phyloP scores from a whole-genome alignment of 2,888 invertebrate species.

The Hydriomena furcata region DNA sequence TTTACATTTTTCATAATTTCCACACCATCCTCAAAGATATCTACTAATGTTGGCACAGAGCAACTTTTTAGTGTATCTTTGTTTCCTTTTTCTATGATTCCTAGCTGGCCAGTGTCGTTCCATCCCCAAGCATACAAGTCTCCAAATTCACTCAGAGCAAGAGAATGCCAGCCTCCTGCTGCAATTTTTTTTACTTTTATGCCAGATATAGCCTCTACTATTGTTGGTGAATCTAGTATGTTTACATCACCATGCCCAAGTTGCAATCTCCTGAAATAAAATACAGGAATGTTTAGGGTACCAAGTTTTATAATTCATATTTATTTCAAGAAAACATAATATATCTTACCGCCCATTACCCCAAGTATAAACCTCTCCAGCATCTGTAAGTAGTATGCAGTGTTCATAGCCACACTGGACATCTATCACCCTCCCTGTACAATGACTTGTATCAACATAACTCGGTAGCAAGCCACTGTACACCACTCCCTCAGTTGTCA shows the following conservation, averaged over 20 bases:
- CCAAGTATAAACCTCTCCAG: conserved; percentile 91
- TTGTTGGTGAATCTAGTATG: conserved; percentile 84
- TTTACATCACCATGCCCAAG: conserved; percentile 91
- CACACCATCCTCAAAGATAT: conserved; percentile 63
- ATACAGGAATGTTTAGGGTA: no score
- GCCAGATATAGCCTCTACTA: conserved; percentile 90
- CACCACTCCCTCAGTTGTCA: conserved; percentile 63
- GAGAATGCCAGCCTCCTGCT: conserved; percentile 94
- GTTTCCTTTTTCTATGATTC: conserved; percentile 75
- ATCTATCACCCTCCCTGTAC: conserved; percentile 81
- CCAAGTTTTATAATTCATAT: no score
- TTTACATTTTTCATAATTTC: conserved; percentile 76
- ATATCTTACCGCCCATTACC: conserved; percentile 90
- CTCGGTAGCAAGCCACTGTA: conserved; percentile 84
- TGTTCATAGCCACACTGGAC: conserved; percentile 93
- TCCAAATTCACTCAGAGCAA: conserved; percentile 90
- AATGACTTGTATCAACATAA: conserved; percentile 82
- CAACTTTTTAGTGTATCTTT: conserved; percentile 49
- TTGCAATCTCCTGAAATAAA: conserved; percentile 89
- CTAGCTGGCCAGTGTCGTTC: conserved; percentile 94
- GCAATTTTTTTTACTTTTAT: conserved; percentile 87
- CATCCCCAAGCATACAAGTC: conserved; percentile 96
- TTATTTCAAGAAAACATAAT: not conserved
- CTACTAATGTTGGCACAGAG: conserved; percentile 63
- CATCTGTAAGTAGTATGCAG: conserved; percentile 86